Conservation (phyloP, 2,888 invertebrate genomes). For the Acanthosepion lycidas region DNA sequence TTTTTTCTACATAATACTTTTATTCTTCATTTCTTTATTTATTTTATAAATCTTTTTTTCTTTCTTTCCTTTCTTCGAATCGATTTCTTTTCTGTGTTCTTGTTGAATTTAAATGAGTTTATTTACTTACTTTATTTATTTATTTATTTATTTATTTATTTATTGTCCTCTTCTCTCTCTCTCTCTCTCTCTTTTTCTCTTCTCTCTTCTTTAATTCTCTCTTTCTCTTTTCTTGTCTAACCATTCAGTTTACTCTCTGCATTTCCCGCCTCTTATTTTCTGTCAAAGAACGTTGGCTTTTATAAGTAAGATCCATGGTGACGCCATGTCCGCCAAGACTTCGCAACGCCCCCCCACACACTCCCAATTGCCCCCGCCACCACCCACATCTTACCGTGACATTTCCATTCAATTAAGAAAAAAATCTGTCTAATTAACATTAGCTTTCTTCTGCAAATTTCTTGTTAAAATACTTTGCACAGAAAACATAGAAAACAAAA, state of each 20-base stretch:
- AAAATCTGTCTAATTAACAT: background rate
- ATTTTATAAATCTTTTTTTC: background rate
- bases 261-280: background rate
- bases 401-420: slow-evolving; percentile 17
- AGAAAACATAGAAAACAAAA: background rate
- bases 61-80: background rate
- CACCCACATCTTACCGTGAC: background rate
- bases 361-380: background rate
- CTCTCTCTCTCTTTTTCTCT: background rate
- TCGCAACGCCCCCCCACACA: background rate
- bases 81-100: background rate
- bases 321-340: background rate
- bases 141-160: background rate
- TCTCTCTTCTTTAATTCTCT: background rate
- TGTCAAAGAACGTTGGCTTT: background rate
- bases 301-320: background rate
- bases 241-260: too few species aligned
- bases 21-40: too few species aligned
- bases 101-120: too few species aligned
- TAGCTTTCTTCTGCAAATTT: background rate
- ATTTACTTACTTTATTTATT: too few species aligned
- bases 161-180: background rate
- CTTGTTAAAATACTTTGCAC: background rate
- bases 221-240: background rate
- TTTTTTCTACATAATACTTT: too few species aligned